Evolutionary conservation across 2,797 vertebrate species (phyloP).

Genomic region (Pampus argenteus): DNA sequence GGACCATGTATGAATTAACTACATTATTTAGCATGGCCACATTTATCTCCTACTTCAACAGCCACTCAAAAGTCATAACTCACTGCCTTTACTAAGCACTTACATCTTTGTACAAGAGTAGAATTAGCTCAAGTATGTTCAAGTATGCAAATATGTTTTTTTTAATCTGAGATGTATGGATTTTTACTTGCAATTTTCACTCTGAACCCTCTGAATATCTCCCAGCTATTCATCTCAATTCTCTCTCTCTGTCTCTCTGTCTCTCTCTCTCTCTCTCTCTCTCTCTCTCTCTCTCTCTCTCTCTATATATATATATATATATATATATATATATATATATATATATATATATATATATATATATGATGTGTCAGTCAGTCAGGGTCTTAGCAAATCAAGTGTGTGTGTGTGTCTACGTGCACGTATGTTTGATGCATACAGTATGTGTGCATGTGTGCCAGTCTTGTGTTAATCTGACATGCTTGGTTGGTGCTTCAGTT

Average conservation of each 20-base stretch:
- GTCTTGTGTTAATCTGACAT: slow-evolving; percentile 81
- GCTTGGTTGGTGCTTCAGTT: slow-evolving; percentile 79
- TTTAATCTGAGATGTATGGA: slow-evolving; percentile 27
- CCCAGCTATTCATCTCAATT: slow-evolving; percentile 33
- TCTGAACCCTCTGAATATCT: slow-evolving; percentile 48
- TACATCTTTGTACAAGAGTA: slow-evolving; percentile 7
- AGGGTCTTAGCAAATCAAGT: slow-evolving; percentile 72
- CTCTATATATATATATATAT: too few species aligned
- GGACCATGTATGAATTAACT: neutral
- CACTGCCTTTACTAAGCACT: neutral
- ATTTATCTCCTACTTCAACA: neutral
- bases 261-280: slow-evolving; percentile 34
- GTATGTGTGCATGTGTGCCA: slow-evolving; percentile 38
- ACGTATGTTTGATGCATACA: slow-evolving; percentile 25
- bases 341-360: too few species aligned
- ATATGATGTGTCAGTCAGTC: slow-evolving; percentile 77
- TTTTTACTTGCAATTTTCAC: slow-evolving; percentile 34
- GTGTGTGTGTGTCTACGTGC: slow-evolving; percentile 46
- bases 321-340: too few species aligned
- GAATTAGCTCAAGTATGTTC: slow-evolving; percentile 27
- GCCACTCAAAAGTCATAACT: neutral
- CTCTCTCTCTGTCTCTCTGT: slow-evolving; percentile 4
- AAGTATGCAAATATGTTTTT: slow-evolving; percentile 20
- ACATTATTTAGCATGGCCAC: neutral
- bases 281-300: slow-evolving; percentile 9